Evolutionary conservation across 1,140 invertebrate genomes (phyloP).

Genomic region (Atta colombica): DNA sequence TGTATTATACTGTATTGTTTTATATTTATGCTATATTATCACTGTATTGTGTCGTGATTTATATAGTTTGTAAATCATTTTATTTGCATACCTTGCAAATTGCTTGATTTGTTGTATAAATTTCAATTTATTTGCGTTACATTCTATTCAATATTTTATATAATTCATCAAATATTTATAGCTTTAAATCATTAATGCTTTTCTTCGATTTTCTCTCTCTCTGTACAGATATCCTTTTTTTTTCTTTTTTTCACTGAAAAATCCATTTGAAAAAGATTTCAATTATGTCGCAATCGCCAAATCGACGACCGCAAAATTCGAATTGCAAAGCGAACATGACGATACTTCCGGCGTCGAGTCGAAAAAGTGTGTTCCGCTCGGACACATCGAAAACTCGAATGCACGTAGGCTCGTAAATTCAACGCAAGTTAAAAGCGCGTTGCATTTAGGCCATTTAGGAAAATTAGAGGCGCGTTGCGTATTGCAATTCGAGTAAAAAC

Average conservation of each 20-base stretch:
- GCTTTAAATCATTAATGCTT: neutral
- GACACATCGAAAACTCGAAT: slow-evolving; percentile 69
- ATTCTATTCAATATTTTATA: neutral
- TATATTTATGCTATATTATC: neutral
- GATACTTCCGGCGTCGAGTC: slow-evolving; percentile 61
- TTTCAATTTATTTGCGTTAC: neutral
- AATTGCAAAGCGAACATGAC: slow-evolving; percentile 67
- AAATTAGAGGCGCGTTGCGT: slow-evolving; percentile 36
- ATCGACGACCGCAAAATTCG: slow-evolving; percentile 61
- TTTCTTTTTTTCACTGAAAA: neutral
- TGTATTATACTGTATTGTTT: neutral
- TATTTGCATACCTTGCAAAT: neutral
- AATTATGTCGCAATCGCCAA: slow-evolving; percentile 8
- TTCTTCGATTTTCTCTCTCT: neutral
- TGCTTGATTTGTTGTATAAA: neutral
- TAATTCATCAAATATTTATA: slow-evolving; percentile 10
- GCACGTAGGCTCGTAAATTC: slow-evolving; percentile 55
- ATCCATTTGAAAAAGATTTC: slow-evolving; percentile 3
- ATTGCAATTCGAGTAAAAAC: slow-evolving; percentile 1
- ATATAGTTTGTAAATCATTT: neutral
- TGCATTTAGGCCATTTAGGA: neutral
- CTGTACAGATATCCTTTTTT: neutral
- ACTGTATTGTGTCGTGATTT: neutral
- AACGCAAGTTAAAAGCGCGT: slow-evolving; percentile 12
- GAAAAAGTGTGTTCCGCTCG: slow-evolving; percentile 41